Base-by-base conservation (phyloP, 1,140 invertebrate species). In the Saccostrea echinata region DNA sequence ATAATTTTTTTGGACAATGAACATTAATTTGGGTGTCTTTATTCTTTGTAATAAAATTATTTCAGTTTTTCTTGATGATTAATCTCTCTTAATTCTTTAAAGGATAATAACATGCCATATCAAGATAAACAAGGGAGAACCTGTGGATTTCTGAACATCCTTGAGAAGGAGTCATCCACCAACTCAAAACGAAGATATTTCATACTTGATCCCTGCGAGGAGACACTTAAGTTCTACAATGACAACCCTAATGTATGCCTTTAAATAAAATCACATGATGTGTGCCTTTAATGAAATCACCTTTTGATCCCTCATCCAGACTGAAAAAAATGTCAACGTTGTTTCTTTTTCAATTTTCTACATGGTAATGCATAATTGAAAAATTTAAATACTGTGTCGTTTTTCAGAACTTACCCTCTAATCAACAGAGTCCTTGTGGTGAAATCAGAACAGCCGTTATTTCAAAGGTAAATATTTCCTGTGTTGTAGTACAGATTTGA, bases 101-200 rank as follows among this genome's bases (percentile, higher is more conserved):
- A 83, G 81, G 51, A 83, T 53, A 30, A n/a, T 76, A 86, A 57
- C 81, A 89, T 89, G 88, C 88, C 88, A 84, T 89, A 89, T 52
- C 84, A 84, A 81, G 88, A 89, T 61, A 89, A 85, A 71, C 51
- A 51, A 16, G 83, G 85, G 12, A 81, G 86, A 57, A 64, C 80
- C 18, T 89, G 88, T 87, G 88, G 88, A 12, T 89, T 89, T 57
- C 53, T 89, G 30, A 89, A 89, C 52, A 52, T 86, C 13, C 82
- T 86, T 35, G 91, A 93, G 76, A 88, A 89, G 2, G 92, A 93
- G 71, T 84, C 85, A 76, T 91, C 89, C 85, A 90, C 90, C 13
- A 90, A 88, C 71, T 93, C 92, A 71, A 90, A 83, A 52, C 86
- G 92, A 30, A 87, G 92, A 84, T 93, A 91, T 83, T 93, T 93